Evolutionary conservation across 2,888 invertebrate species (phyloP).

Genomic region (Apamea sordens): DNA sequence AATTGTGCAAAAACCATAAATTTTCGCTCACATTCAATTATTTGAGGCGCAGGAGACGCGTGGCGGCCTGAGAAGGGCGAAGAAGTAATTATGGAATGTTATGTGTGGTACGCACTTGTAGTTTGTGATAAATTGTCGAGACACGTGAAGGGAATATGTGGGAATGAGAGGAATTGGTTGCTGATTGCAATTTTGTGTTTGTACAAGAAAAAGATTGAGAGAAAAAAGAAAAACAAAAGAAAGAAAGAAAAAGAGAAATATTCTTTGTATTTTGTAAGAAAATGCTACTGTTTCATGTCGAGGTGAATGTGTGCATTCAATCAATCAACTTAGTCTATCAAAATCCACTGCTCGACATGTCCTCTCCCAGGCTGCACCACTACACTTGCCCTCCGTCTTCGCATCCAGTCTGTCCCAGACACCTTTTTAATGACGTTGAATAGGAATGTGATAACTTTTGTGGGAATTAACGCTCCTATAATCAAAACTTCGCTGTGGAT

Average conservation of each 20-base stretch:
- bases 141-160: slow-evolving; percentile 35
- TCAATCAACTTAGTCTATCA: no score
- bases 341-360: no score
- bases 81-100: slow-evolving; percentile 54
- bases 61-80: slow-evolving; percentile 63
- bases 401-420: no score
- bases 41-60: slow-evolving; percentile 52
- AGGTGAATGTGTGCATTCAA: neutral
- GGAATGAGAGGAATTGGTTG: neutral
- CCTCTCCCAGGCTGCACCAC: no score
- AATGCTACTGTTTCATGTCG: neutral
- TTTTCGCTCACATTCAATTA: slow-evolving; percentile 85
- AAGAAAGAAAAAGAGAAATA: no score
- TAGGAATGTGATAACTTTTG: no score
- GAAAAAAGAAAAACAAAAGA: no score
- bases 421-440: no score
- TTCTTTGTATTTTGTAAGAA: neutral
- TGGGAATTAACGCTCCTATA: neutral
- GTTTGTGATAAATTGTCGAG: slow-evolving; percentile 53
- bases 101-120: slow-evolving; percentile 56
- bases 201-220: no score
- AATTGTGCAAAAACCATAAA: slow-evolving; percentile 87
- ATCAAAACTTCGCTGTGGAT: neutral
- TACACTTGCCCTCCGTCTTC: no score
- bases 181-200: slow-evolving; percentile 6